phyloP scores from a whole-genome alignment of 2,888 invertebrate genomes.

The Tetranychus piercei region DNA sequence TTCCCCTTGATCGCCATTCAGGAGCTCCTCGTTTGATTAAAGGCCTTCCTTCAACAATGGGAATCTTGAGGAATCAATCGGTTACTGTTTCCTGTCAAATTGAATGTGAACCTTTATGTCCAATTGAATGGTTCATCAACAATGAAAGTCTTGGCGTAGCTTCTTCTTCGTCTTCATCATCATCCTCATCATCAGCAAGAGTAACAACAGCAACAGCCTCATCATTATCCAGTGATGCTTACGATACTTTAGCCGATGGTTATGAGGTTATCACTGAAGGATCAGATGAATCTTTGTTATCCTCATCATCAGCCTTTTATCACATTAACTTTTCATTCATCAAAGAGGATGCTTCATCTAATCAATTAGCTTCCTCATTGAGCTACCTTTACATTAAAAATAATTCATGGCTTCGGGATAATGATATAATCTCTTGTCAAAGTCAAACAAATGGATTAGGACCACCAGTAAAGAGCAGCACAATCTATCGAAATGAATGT shows the following conservation, averaged over 20 bases:
- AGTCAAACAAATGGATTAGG: slow-evolving; percentile 40
- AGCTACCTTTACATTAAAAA: slow-evolving; percentile 16
- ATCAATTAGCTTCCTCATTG: slow-evolving; percentile 3
- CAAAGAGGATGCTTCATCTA: neutral
- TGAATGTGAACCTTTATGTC: slow-evolving; percentile 69
- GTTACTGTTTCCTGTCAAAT: slow-evolving; percentile 60
- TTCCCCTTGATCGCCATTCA: slow-evolving; percentile 29
- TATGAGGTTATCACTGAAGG: neutral
- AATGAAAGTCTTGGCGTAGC: slow-evolving; percentile 37
- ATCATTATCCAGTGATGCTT: neutral
- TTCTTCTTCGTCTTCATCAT: slow-evolving; percentile 44
- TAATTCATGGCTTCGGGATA: slow-evolving; percentile 29
- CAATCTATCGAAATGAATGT: slow-evolving; percentile 76
- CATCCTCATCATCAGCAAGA: neutral
- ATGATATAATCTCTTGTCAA: slow-evolving; percentile 27
- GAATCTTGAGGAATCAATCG: slow-evolving; percentile 45
- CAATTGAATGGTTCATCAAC: slow-evolving; percentile 65
- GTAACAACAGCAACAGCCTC: neutral
- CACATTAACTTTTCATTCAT: neutral
- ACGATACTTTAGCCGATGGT: neutral
- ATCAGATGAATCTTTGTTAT: neutral
- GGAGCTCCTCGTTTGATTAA: slow-evolving; percentile 74
- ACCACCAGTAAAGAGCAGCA: slow-evolving; percentile 57
- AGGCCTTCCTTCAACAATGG: slow-evolving; percentile 59
- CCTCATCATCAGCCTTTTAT: neutral